phyloP scores from a whole-genome alignment of 2,888 invertebrate genomes.

The Protophormia terraenovae region DNA sequence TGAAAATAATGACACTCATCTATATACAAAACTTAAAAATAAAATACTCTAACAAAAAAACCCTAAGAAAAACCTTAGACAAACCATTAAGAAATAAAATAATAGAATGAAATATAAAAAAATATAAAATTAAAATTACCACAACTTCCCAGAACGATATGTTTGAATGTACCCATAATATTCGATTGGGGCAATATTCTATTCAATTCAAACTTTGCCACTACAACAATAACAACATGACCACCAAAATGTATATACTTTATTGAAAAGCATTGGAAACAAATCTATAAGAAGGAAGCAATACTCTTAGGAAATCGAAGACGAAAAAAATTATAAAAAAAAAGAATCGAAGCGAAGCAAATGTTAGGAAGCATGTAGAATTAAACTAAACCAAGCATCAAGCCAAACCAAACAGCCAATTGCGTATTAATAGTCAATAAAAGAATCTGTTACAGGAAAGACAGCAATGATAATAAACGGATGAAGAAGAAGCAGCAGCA shows the following conservation, averaged over 20 bases:
- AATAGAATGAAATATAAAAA: background rate
- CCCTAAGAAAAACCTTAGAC: background rate
- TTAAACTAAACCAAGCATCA: conserved; percentile 45
- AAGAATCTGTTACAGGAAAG: conserved; percentile 61
- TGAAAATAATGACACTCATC: conserved; percentile 21
- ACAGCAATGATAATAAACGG: conserved; percentile 50
- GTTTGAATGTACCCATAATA: conserved; percentile 30
- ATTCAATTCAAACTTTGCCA: conserved; percentile 46
- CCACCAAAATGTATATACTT: conserved; percentile 15
- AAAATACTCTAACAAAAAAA: background rate
- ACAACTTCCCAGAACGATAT: background rate
- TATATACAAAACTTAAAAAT: background rate
- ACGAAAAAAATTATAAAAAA: conserved; percentile 15
- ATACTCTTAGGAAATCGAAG: conserved; percentile 48
- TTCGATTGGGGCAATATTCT: conserved; percentile 39
- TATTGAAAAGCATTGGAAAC: background rate
- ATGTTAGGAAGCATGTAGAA: conserved; percentile 3
- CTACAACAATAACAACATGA: conserved; percentile 42
- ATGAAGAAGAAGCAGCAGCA: background rate
- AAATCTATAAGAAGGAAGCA: conserved; percentile 36
- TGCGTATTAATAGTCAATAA: conserved; percentile 67
- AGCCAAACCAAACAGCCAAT: conserved; percentile 62
- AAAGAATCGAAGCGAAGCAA: background rate
- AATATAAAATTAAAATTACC: background rate
- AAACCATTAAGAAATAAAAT: background rate